Conservation (phyloP, 2,113 vertebrate species). For the Zosterops pallidus region DNA sequence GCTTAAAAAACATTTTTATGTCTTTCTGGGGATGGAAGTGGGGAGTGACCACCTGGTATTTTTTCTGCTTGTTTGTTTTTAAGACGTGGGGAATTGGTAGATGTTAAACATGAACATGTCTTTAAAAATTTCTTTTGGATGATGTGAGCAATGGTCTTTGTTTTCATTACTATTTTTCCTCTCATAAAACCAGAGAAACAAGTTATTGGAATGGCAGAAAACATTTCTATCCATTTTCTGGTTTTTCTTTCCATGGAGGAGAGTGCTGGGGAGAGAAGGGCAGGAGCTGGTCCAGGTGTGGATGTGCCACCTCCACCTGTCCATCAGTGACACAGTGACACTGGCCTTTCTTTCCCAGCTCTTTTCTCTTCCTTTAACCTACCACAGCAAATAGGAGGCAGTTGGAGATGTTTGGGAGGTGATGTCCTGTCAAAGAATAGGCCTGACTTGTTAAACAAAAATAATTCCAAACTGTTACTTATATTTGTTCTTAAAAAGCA, state of each 20-base stretch:
- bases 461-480: neutral
- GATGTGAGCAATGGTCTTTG: neutral
- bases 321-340: neutral
- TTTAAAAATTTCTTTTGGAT: neutral
- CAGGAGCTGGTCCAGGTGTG: neutral
- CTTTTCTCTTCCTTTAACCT: neutral
- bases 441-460: neutral
- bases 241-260: neutral
- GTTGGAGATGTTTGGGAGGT: neutral
- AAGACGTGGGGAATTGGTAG: neutral
- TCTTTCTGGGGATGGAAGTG: neutral
- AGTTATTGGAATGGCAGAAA: neutral
- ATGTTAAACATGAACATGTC: neutral
- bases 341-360: neutral
- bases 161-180: conserved; percentile 3
- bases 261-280: neutral
- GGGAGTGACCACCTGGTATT: neutral
- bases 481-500: neutral
- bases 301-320: neutral
- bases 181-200: neutral
- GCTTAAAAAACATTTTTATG: conserved; percentile 28
- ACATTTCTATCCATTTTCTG: neutral
- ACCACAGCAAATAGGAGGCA: neutral
- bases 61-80: conserved; percentile 22
- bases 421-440: neutral